Base-by-base conservation (phyloP, 2,113 vertebrate genomes). In the Cichladusa arquata region DNA sequence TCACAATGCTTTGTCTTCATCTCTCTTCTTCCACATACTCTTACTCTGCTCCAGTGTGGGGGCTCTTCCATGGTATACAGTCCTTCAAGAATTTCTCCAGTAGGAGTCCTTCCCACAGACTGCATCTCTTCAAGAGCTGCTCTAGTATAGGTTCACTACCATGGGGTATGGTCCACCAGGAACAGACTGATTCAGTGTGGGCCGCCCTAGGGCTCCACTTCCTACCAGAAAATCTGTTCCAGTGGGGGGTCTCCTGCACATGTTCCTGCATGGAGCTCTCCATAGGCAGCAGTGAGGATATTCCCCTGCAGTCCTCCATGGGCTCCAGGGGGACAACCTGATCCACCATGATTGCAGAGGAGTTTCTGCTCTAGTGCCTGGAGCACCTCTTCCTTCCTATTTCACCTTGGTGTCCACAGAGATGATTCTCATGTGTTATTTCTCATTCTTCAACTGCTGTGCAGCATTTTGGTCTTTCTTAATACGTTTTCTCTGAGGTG, bases 1-100 rank as follows among this genome's bases (percentile, higher is more conserved):
- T 74, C 11, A 19, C 5, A 4, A 19, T 29, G n/a, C 6, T 38
- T 82, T 0, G 0, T 26, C 6, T 86, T 33, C 42, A 1, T 4
- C 19, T 60, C 6, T 70, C 16, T 33, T 67, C 26, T 20, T 79
- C 29, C 24, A 54, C 19, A 71, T 2, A 7, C 11, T 58, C 12
- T 50, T 47, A 8, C 36, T 18, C 16, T 56, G 7, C 5, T 88
- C 4, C 28, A 36, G 12, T 2, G 4, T n/a, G 4, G 11, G 5
- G 2, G 6, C 4, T 26, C 11, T 91, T 36, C 14, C 17, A 44
- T 33, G 19, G 10, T 12, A 36, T 26, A 58, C 3, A 54, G 9
- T 31, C 12, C 9, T 50, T 69, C 19, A 48, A 58, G 18, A 91
- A 66, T 24, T 86, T 31, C 22, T 76, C 8, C 20, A 56, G 7